Percentiles rank a stretch among this genome's conserved stretches.
Evolutionary conservation across 2,113 vertebrate genomes (phyloP).

Genomic region (Serilophus lunatus): DNA sequence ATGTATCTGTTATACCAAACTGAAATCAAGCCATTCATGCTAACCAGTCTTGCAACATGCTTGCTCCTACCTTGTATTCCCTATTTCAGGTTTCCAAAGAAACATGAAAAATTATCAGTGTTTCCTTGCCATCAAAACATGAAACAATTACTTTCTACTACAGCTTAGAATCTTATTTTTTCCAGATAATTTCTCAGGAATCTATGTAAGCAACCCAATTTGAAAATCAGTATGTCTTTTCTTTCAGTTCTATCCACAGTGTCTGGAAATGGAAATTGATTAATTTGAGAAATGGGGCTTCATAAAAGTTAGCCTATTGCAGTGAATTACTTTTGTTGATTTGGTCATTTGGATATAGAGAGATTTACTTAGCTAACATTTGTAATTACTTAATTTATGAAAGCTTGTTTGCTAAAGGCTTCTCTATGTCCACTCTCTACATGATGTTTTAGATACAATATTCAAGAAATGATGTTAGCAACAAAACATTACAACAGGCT

Average conservation of each 20-base stretch:
- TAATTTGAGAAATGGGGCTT: not conserved
- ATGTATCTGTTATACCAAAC: not conserved
- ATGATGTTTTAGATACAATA: not conserved
- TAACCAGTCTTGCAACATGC: not conserved
- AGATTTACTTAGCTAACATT: not conserved
- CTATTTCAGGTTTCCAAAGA: not conserved
- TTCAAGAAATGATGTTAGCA: not conserved
- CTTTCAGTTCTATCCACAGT: not conserved
- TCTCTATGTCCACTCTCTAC: not conserved
- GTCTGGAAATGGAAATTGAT: not conserved
- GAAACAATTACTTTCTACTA: not conserved
- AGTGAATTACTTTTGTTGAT: not conserved
- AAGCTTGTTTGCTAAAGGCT: not conserved
- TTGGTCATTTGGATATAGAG: not conserved
- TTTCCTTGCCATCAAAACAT: not conserved
- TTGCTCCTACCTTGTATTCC: not conserved
- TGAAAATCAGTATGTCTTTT: not conserved
- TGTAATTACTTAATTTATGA: not conserved
- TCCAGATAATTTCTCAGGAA: not conserved
- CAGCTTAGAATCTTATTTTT: not conserved
- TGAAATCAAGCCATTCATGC: not conserved
- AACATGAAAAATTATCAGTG: not conserved
- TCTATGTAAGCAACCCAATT: not conserved
- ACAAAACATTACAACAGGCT: not conserved
- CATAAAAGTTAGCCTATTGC: not conserved